phyloP scores from a whole-genome alignment of 2,888 invertebrate species.

The Xanthorhoe designata region DNA sequence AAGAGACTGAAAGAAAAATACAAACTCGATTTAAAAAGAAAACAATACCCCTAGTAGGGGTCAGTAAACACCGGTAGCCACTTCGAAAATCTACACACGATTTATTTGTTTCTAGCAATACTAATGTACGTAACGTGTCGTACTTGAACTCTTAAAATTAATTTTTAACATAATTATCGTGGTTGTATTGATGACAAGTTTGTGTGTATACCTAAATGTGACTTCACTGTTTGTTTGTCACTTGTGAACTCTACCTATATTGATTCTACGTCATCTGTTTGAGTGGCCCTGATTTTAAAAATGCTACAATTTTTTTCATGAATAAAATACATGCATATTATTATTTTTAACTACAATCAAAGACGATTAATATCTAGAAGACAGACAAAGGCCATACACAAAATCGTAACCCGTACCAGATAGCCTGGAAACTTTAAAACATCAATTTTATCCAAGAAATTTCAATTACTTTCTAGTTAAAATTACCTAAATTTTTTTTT shows the following conservation, averaged over 20 bases:
- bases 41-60: conserved; percentile 23
- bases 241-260: conserved; percentile 10
- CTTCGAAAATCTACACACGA: conserved; percentile 16
- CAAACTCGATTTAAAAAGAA: conserved; percentile 8
- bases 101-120: conserved; percentile 22
- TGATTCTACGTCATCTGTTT: conserved; percentile 2
- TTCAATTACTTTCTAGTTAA: too few species aligned
- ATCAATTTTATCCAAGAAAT: too few species aligned
- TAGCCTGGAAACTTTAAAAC: too few species aligned
- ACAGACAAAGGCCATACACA: too few species aligned
- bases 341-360: too few species aligned
- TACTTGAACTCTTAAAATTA: conserved; percentile 32
- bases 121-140: conserved; percentile 19
- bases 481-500: too few species aligned
- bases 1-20: not conserved
- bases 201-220: conserved; percentile 27
- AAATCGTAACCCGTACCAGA: too few species aligned
- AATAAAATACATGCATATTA: too few species aligned
- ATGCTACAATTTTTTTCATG: too few species aligned
- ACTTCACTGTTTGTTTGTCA: conserved; percentile 21
- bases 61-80: conserved; percentile 39
- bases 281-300: not conserved
- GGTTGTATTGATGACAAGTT: conserved; percentile 21
- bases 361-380: too few species aligned
- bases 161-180: conserved; percentile 24